Evolutionary conservation across 2,888 invertebrate species (phyloP), one percentile per base, ranked within the genome.

Genomic region (Ennomos quercinarius): DNA sequence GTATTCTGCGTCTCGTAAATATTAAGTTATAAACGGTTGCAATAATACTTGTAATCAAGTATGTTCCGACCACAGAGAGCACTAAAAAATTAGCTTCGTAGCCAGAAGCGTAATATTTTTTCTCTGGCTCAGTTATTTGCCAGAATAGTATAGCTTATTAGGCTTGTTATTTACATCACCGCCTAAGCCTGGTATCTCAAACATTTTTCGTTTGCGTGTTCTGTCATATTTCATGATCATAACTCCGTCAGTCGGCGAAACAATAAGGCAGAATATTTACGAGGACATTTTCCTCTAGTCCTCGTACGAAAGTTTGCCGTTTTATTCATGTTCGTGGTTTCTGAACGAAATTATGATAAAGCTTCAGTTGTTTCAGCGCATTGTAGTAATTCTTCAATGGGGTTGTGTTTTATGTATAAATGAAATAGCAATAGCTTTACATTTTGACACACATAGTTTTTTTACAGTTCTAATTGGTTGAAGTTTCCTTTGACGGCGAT

Each of bases 261-360:
- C 54, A 50, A 60, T 54, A 59, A 42, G 45, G 13, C 46, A 45
- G 55, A 55, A 63, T 57, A 60, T 63, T 59, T 60, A 60, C 54
- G 47, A 42, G 49, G 46, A 44, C 46, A 57, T 63, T 59, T 60
- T 47, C 53, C 50, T 60, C 39, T 43, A 50, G 40, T 56, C 49
- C 13, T 45, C 46, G 43, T 49, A 43, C 46, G 34, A 53, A 54
- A 59, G 40, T 56, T 42, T 55, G 43, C 10, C 53, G 48, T 58
- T 64, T 64, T 61, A 51, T 64, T 58, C 44, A 51, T 57, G 55
- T 40, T 37, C 36, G 36, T 41, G 48, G 54, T 52, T 47, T 38
- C 49, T 13, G 17, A 52, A 51, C 40, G 13, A 48, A 59, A 64
- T 61, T 57, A 61, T 56, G 53, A 38, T 60, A 57, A 60, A 41